Evolutionary conservation across 30 jellyfish, hydroid and myxozoan genomes (phyloP).

Genomic region (Morbakka virulenta): DNA sequence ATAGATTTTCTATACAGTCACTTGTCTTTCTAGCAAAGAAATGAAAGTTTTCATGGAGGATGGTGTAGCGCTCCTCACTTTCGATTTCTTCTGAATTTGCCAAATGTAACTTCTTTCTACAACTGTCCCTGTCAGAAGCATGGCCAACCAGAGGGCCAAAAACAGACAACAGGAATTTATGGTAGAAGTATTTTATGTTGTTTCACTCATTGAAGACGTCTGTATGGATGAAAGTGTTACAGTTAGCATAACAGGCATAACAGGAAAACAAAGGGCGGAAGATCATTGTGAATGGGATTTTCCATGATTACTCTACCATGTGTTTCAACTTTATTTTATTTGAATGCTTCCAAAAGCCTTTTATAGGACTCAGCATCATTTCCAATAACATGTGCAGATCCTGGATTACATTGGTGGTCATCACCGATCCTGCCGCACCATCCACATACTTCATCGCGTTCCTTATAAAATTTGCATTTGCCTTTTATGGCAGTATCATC

Average conservation of each 20-base stretch:
- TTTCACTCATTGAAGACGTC: conserved; percentile 18
- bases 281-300: conserved; percentile 16
- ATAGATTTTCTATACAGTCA: neutral
- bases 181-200: conserved; percentile 1
- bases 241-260: neutral
- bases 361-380: conserved; percentile 11
- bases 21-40: neutral
- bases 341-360: conserved; percentile 11
- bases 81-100: neutral
- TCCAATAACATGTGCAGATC: conserved; percentile 4
- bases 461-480: neutral
- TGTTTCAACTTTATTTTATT: neutral
- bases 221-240: neutral
- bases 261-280: neutral
- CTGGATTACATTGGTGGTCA: neutral
- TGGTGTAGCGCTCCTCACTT: conserved; percentile 19
- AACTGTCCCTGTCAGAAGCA: conserved; percentile 57
- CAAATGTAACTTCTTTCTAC: conserved; percentile 9
- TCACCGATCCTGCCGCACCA: conserved; percentile 24
- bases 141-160: conserved; percentile 60
- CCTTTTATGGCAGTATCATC: too few relatives aligned
- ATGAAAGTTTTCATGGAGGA: conserved; percentile 27
- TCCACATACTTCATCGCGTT: neutral
- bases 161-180: conserved; percentile 13
- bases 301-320: conserved; percentile 20